Percentiles rank a stretch among this genome's conserved stretches.
phyloP scores from a whole-genome alignment of 2,888 invertebrate genomes.

The Epinotia nisella region DNA sequence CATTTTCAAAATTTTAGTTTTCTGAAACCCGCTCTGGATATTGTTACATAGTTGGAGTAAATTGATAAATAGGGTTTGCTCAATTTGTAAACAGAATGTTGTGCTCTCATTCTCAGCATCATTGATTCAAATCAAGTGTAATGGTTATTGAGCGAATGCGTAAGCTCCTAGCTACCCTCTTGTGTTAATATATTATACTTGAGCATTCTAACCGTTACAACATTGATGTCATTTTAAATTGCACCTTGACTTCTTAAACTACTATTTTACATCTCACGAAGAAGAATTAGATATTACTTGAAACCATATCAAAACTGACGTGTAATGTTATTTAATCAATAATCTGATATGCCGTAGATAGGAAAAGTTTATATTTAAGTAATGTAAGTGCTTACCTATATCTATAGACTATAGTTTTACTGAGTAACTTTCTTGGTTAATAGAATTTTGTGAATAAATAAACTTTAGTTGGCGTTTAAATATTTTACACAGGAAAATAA shows the following conservation, averaged over 20 bases:
- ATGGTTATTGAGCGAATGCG: constrained; percentile 10
- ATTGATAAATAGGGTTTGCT: constrained; percentile 12
- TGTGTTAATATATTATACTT: not conserved
- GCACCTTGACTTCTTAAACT: not conserved
- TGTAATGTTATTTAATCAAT: too few species aligned
- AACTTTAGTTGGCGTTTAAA: too few species aligned
- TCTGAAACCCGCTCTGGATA: not conserved
- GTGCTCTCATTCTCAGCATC: constrained; percentile 27
- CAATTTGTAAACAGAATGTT: constrained; percentile 13
- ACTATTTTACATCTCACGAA: not conserved
- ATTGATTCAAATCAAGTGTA: constrained; percentile 36
- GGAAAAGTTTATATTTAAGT: too few species aligned
- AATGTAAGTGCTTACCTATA: too few species aligned
- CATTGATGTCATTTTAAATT: too few species aligned
- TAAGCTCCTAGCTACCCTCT: not conserved
- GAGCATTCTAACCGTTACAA: not conserved
- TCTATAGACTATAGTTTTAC: too few species aligned
- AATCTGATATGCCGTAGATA: too few species aligned
- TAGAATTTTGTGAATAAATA: not conserved
- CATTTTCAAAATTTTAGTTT: not conserved
- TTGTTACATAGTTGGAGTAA: constrained; percentile 8
- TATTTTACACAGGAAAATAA: too few species aligned
- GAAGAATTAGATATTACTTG: not conserved
- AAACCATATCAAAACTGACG: too few species aligned
- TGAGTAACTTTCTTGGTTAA: not conserved